A percentile compares a stretch with the other conserved stretches of the same genome.
Conservation (phyloP, 2,888 invertebrate genomes). For the Chorisops tibialis region DNA sequence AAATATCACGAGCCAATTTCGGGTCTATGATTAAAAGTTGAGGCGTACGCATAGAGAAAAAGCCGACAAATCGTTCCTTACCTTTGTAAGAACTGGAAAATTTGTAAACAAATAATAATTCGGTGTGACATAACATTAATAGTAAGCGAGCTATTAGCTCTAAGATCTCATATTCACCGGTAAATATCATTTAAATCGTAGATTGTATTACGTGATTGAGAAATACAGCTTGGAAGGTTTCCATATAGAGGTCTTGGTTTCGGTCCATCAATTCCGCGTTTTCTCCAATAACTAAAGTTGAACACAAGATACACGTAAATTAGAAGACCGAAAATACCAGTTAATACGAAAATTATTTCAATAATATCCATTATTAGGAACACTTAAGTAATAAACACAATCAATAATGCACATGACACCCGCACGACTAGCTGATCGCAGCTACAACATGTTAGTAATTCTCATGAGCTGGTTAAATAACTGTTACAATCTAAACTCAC, state of each 20-base stretch:
- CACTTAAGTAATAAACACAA: too few relatives aligned
- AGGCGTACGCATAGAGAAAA: conserved; percentile 40
- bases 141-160: neutral
- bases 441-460: too few relatives aligned
- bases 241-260: conserved; percentile 40
- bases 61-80: conserved; percentile 39
- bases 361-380: too few relatives aligned
- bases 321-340: neutral
- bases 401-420: too few relatives aligned
- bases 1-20: conserved; percentile 41
- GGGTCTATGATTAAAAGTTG: conserved; percentile 41
- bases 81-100: conserved; percentile 29
- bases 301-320: conserved; percentile 32
- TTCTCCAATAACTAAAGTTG: conserved; percentile 42
- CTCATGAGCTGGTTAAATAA: too few relatives aligned
- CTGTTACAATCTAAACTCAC: too few relatives aligned
- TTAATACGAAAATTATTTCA: neutral
- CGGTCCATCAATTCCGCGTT: conserved; percentile 40
- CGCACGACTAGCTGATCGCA: too few relatives aligned
- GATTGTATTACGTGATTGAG: conserved; percentile 35
- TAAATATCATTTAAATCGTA: conserved; percentile 42
- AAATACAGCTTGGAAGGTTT: conserved; percentile 36
- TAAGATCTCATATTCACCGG: conserved; percentile 35
- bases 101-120: neutral
- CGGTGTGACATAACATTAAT: neutral